phyloP scores from a whole-genome alignment of 2,113 vertebrate genomes.

The Synodontis membranacea region DNA sequence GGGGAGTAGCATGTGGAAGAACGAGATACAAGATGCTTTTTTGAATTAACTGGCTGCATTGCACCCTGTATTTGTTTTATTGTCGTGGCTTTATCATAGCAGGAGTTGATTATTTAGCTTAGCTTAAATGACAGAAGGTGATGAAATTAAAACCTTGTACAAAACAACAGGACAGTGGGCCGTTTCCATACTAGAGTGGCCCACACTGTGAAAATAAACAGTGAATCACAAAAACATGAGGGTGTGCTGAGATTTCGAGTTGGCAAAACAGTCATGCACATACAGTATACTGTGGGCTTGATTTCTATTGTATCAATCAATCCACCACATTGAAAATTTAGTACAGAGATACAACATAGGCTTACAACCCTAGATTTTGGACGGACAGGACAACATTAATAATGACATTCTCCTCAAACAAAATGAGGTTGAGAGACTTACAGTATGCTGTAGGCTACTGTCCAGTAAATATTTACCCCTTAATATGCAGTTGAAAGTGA shows the following conservation, averaged over 20 bases:
- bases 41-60: conserved; percentile 2
- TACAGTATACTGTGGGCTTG: not conserved
- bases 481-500: not conserved
- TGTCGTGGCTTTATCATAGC: not conserved
- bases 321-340: not conserved
- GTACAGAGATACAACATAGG: not conserved
- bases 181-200: conserved; percentile 5
- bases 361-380: not conserved
- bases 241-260: conserved; percentile 20
- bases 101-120: conserved; percentile 14
- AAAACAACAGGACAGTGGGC: conserved; percentile 38
- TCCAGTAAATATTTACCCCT: not conserved
- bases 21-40: not conserved
- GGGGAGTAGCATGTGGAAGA: not conserved
- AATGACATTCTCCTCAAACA: not conserved
- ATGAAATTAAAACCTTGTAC: conserved; percentile 27
- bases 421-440: not conserved
- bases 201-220: conserved; percentile 43
- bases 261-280: conserved; percentile 6
- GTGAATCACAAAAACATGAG: conserved; percentile 42
- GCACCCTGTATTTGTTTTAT: conserved; percentile 2
- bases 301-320: not conserved
- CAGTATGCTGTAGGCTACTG: not conserved
- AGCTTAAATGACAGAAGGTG: conserved; percentile 26
- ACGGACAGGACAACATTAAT: not conserved